These are phyloP conservation scores for Melanotaenia maccullochi DNA, from an alignment of 2,797 vertebrate species.

Conservation along the genomic window DNA sequence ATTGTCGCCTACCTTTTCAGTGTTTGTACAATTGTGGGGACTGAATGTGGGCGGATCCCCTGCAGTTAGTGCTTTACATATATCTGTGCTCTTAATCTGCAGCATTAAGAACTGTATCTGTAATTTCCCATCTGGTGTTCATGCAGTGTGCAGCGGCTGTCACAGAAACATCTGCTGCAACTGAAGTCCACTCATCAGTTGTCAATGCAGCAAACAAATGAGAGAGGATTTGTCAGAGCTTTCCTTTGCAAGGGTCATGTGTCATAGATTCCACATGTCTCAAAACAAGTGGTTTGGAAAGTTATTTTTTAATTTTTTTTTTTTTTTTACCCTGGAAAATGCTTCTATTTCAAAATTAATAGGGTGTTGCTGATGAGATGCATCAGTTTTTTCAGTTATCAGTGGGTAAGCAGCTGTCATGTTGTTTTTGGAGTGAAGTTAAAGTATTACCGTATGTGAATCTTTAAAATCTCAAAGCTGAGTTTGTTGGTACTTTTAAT, in stretches of 20 bases:
- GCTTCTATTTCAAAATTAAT: conserved; percentile 9
- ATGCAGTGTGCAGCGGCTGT: conserved; percentile 38
- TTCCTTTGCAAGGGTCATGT: conserved; percentile 20
- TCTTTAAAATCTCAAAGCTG: neutral
- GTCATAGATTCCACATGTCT: conserved; percentile 1
- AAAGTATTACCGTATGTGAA: neutral
- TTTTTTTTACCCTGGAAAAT: conserved; percentile 9
- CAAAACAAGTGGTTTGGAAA: conserved; percentile 21
- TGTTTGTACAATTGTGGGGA: neutral
- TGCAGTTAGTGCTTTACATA: conserved; percentile 20
- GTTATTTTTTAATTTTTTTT: neutral
- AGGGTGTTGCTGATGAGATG: neutral
- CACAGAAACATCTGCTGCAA: conserved; percentile 57
- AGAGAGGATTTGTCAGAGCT: conserved; percentile 23
- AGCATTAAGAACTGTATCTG: conserved; percentile 24
- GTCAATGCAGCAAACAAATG: conserved; percentile 45
- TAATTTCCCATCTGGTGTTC: conserved; percentile 49
- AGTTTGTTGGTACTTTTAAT: no score
- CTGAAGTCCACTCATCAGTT: conserved; percentile 43
- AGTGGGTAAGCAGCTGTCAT: neutral
- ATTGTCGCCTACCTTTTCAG: neutral
- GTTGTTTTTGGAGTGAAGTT: neutral
- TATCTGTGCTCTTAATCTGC: conserved; percentile 41
- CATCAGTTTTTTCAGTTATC: neutral
- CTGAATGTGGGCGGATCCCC: neutral